A percentile compares a stretch with the other conserved stretches of the same genome.
Conservation (phyloP, 1,140 invertebrate genomes). For the Plectrocnemia conspersa region DNA sequence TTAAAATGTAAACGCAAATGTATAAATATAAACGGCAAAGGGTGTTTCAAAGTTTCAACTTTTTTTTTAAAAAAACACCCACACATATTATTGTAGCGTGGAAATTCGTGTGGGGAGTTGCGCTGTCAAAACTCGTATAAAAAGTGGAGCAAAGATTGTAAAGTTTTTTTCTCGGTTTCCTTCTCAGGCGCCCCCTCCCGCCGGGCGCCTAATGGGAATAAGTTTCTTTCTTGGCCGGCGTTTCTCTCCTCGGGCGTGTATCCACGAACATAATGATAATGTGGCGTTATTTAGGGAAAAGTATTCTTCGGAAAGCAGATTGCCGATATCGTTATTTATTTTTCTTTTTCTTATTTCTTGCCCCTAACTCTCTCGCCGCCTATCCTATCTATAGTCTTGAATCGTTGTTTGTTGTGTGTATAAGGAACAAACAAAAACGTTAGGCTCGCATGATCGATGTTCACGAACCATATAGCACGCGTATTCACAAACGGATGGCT, state of each 20-base stretch:
- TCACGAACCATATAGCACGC: constrained; percentile 5
- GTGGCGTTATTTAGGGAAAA: constrained; percentile 1
- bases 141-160: constrained; percentile 34
- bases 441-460: constrained; percentile 8
- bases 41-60: not conserved
- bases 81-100: constrained; percentile 27
- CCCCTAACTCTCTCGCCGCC: no score
- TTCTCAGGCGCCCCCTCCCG: not conserved
- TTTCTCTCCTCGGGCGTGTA: not conserved
- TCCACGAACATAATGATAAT: constrained; percentile 7
- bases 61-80: no score
- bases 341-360: not conserved
- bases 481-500: not conserved
- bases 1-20: no score
- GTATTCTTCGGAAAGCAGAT: constrained; percentile 5
- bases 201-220: constrained; percentile 31
- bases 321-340: constrained; percentile 6
- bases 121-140: constrained; percentile 31
- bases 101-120: constrained; percentile 12
- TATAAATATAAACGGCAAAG: not conserved
- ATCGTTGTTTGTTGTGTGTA: constrained; percentile 1
- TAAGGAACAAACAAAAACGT: constrained; percentile 9
- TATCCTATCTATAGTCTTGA: no score
- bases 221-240: constrained; percentile 21
- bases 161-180: constrained; percentile 19